Evolutionary conservation across 2,797 vertebrate genomes (phyloP).

Genomic region (Gymnothorax javanicus): DNA sequence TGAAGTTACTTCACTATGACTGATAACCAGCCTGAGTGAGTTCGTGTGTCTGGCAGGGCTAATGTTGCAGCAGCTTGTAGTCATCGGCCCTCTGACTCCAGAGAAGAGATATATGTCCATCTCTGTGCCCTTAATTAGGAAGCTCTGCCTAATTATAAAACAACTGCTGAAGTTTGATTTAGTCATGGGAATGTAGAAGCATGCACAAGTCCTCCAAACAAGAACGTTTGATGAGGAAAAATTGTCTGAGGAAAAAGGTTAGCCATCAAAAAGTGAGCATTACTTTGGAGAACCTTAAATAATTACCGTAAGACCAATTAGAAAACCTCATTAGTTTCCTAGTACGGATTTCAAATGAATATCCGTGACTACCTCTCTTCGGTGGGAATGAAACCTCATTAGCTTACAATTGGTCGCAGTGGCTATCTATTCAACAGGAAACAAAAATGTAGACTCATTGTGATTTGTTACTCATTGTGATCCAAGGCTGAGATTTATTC

Average conservation of each 20-base stretch:
- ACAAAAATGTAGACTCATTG: neutral
- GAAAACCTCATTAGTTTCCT: constrained; percentile 18
- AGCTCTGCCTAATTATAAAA: constrained; percentile 60
- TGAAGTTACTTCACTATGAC: constrained; percentile 68
- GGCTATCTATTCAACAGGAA: neutral
- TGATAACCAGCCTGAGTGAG: constrained; percentile 51
- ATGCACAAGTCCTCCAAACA: neutral
- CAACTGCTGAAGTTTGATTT: constrained; percentile 31
- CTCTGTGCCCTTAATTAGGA: constrained; percentile 56
- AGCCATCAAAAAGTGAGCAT: neutral
- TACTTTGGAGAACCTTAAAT: constrained; percentile 11
- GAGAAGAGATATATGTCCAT: constrained; percentile 49
- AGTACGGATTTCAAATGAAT: constrained; percentile 6
- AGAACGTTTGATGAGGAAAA: constrained; percentile 14
- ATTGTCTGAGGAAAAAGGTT: constrained; percentile 14
- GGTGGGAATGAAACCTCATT: constrained; percentile 6
- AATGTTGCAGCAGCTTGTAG: constrained; percentile 29
- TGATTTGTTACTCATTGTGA: neutral
- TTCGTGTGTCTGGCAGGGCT: constrained; percentile 14
- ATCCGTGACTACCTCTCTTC: neutral
- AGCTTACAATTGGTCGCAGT: neutral
- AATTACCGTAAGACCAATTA: constrained; percentile 17
- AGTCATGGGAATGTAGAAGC: constrained; percentile 20
- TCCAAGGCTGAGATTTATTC: neutral
- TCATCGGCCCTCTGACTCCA: constrained; percentile 55